A percentile compares a stretch with the other conserved stretches of the same genome.
Conservation (phyloP, 2,797 vertebrate genomes). For the Alosa sapidissima region DNA sequence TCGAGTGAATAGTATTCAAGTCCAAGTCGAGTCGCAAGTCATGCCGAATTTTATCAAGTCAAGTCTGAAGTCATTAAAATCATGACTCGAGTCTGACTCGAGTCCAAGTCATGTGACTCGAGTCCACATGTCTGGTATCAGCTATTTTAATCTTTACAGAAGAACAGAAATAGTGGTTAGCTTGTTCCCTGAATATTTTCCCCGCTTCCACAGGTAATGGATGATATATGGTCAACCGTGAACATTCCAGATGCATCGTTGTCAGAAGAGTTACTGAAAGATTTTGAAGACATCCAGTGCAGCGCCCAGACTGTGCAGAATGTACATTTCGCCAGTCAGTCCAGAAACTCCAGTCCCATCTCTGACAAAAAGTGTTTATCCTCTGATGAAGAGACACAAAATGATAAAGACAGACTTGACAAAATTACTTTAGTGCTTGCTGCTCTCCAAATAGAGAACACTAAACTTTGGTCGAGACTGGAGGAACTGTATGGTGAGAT, state of each 20-base stretch:
- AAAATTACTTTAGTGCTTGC: background rate
- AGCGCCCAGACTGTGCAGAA: background rate
- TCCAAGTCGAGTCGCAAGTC: too few species aligned
- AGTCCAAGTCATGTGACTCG: too few species aligned
- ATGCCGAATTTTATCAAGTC: too few species aligned
- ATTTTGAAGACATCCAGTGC: background rate
- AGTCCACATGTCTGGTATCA: too few species aligned
- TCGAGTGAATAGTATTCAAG: too few species aligned
- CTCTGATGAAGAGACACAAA: background rate
- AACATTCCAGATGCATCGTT: background rate
- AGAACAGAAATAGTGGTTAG: background rate
- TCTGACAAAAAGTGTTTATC: background rate
- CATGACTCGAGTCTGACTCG: too few species aligned
- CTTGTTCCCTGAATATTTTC: background rate
- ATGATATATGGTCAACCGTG: background rate
- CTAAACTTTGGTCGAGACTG: background rate
- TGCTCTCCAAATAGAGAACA: constrained; percentile 5
- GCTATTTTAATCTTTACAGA: background rate
- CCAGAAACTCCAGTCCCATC: background rate
- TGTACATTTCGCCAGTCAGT: background rate
- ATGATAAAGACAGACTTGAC: background rate
- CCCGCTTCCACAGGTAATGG: background rate
- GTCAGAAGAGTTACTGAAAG: background rate
- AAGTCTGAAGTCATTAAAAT: too few species aligned
- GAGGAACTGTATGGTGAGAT: background rate